Base-by-base conservation (phyloP, 2,888 invertebrate species). In the Parnassius mnemosyne region DNA sequence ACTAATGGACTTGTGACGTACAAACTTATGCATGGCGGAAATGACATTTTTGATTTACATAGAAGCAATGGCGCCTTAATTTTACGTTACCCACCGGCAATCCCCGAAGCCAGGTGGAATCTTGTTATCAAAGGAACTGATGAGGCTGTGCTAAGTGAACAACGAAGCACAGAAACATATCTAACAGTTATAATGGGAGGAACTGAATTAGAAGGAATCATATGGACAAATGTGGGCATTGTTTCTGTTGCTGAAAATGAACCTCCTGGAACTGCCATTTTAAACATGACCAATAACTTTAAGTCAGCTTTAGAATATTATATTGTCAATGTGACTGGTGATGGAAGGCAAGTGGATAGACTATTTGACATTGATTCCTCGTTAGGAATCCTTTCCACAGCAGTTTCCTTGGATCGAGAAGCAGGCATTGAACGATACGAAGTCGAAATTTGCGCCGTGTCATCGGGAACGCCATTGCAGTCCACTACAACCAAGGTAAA, bases 1-100 rank as follows among this genome's bases (percentile, higher is more conserved):
- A 96, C 96, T 20, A 98, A 98, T 85, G 98, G 98, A 16, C 87
- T 96, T 67, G 97, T 99, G 25, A 97, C 97, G 2, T 98, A 98
- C 81, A 97, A 97, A 84, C 91, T 98, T 61, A 94, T 96, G 20
- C 94, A 94, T 67, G 96, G 96, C 34, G 95, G 95, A 72, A 93
- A 93, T 68, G 96, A 97, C 68, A 85, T 96, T 66, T 97, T 98
- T 79, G 93, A 94, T 66, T 87, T 98, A 62, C 96, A 98, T 81
- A 94, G 97, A 60, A 95, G 94, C 75, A 95, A 95, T 12, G 97
- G 97, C 9, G 93, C 94, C 11, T 90, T 97, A 64, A 93, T 93
- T 25, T 84, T 96, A 65, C 93, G 93, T 42, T 93, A 93, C 71
- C 82, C 89, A 59, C 89, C 94, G 7, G 85, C 92, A 3, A 92